Evolutionary conservation across 2,888 invertebrate species (phyloP).

Genomic region (Conomelus anceps): DNA sequence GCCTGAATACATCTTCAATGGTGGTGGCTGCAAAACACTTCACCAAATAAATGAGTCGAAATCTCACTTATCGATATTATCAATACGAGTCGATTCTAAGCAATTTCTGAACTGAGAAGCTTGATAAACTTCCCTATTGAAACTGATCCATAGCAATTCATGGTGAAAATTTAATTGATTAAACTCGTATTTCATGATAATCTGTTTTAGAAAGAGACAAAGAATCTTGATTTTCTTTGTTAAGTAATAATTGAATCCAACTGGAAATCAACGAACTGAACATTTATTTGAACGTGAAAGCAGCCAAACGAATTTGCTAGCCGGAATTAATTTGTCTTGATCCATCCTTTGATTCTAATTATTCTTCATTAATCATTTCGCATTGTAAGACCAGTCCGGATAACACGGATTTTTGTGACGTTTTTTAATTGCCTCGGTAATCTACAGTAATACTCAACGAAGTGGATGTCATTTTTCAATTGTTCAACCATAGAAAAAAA

Average conservation of each 20-base stretch:
- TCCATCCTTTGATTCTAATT: not conserved
- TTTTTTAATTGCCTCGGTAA: not conserved
- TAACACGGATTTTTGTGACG: not conserved
- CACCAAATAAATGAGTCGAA: too few species aligned
- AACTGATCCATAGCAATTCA: too few species aligned
- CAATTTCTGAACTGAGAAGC: too few species aligned
- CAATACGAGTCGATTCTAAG: too few species aligned
- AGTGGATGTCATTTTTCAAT: not conserved
- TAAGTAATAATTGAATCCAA: not conserved
- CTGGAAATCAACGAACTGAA: not conserved
- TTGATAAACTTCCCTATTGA: too few species aligned
- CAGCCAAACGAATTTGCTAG: not conserved
- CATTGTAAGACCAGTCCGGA: too few species aligned
- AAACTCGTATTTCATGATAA: too few species aligned
- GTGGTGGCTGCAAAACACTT: too few species aligned
- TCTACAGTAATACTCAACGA: not conserved
- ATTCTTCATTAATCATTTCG: not conserved
- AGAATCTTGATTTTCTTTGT: not conserved
- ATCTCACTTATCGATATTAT: too few species aligned
- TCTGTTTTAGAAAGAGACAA: not conserved
- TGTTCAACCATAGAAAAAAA: not conserved
- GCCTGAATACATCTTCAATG: too few species aligned
- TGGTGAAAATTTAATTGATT: too few species aligned
- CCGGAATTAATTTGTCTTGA: not conserved
- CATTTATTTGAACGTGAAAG: not conserved